phyloP scores from a whole-genome alignment of 2,113 vertebrate species.

The Cheirogaleus medius region DNA sequence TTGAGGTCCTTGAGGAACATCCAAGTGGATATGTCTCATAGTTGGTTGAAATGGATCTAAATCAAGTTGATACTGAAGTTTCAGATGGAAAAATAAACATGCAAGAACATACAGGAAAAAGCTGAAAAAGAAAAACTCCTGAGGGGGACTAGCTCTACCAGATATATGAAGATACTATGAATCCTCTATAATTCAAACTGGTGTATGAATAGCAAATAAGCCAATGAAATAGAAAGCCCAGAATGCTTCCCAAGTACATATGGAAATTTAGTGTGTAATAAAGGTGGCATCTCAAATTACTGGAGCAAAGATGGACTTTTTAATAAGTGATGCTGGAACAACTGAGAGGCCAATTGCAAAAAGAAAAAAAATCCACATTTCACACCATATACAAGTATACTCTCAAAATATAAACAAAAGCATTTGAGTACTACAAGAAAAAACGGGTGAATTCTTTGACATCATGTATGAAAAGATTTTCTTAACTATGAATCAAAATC shows the following conservation, averaged over 20 bases:
- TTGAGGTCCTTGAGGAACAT: not conserved
- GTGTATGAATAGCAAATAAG: not conserved
- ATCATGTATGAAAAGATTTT: constrained; percentile 1
- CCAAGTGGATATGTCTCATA: not conserved
- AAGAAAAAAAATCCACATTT: not conserved
- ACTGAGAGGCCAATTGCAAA: not conserved
- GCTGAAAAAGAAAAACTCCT: not conserved
- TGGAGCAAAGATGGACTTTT: not conserved
- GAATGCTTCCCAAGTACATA: not conserved
- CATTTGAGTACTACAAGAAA: not conserved
- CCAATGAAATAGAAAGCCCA: not conserved
- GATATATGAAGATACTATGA: not conserved
- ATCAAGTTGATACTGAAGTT: not conserved
- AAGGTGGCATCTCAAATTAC: not conserved
- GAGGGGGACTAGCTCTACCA: not conserved
- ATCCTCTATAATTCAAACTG: not conserved
- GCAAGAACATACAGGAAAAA: not conserved
- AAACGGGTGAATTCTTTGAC: not conserved
- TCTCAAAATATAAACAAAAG: not conserved
- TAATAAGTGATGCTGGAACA: not conserved
- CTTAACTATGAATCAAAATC: constrained; percentile 44
- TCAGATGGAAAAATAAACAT: not conserved
- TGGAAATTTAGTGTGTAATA: not conserved
- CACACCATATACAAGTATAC: not conserved
- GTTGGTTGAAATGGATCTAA: not conserved